Evolutionary conservation across 2,888 invertebrate species (phyloP).

Genomic region (Rhodophaea formosa): DNA sequence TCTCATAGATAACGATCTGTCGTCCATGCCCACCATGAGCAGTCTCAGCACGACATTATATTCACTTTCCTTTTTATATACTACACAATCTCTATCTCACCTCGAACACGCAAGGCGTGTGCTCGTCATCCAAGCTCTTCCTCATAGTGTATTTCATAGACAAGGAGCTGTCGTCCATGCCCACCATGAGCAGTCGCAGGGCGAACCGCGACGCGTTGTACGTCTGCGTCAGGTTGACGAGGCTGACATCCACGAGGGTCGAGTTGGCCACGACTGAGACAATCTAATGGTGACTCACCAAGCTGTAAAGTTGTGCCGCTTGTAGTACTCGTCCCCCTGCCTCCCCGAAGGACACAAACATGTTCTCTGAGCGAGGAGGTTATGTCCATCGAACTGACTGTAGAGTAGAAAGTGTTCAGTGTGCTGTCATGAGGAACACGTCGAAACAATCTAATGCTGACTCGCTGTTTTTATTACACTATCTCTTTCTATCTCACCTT

Average conservation of each 20-base stretch:
- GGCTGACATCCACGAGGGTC: constrained; percentile 82
- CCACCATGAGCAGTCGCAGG: constrained; percentile 78
- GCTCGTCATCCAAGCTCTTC: constrained; percentile 86
- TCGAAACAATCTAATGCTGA: constrained; percentile 22
- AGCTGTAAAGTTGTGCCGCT: constrained; percentile 81
- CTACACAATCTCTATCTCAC: constrained; percentile 49
- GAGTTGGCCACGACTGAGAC: constrained; percentile 84
- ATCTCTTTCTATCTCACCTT: constrained; percentile 78
- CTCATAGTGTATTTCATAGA: constrained; percentile 63
- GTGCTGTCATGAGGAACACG: constrained; percentile 42
- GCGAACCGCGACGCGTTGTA: constrained; percentile 82
- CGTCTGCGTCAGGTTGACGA: constrained; percentile 75
- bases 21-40: constrained; percentile 73
- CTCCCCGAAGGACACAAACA: constrained; percentile 82
- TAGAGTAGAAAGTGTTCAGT: constrained; percentile 50
- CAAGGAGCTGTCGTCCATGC: constrained; percentile 60
- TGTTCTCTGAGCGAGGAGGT: constrained; percentile 73
- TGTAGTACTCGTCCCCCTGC: constrained; percentile 84
- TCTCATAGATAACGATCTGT: constrained; percentile 53
- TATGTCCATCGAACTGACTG: constrained; percentile 25
- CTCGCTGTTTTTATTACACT: background rate
- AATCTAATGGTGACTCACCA: no score
- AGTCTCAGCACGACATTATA: constrained; percentile 62
- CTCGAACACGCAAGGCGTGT: constrained; percentile 87
- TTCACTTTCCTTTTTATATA: background rate